Evolutionary conservation across 1,140 invertebrate genomes (phyloP), one percentile per base, ranked within the genome.

Genomic region (Rhyacophila brunnea): DNA sequence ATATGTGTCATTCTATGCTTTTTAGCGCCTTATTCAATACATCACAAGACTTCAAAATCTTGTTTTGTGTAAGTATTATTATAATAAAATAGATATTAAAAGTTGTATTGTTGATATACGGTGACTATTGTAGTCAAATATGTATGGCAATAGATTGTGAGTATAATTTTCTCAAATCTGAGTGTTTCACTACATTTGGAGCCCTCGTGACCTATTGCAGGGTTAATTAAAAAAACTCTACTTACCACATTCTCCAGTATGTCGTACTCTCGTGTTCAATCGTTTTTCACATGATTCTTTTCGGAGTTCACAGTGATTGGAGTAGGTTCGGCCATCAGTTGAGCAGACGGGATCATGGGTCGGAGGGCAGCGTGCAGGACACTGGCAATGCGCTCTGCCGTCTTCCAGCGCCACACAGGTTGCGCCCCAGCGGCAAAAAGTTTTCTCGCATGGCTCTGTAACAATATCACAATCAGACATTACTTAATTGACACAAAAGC

Each of bases 161-260:
- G n/a, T n/a, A n/a, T n/a, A n/a, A n/a, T n/a, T n/a, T n/a, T n/a
- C n/a, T n/a, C n/a, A n/a, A n/a, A n/a, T n/a, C n/a, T n/a, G n/a
- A n/a, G n/a, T n/a, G 23, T 28, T 28, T 28, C 3, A 28, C 23
- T 5, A 9, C 23, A 28, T 28, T 28, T 28, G 23, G 9, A 28
- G 23, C 9, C 3, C 23, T 28, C 9, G 23, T 5, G 9, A 28
- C 23, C 4, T 28, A 28, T 28, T 28, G 9, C n/a, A n/a, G n/a
- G 23, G 3, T 28, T 28, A 28, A 28, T 28, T 28, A 28, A 5
- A 28, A 28, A n/a, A n/a, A n/a, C n/a, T n/a, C 9, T 49, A 43
- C 88, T 87, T 75, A 92, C 90, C 85, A 73, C 92, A 95, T 68
- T 86, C 80, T 19, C 92, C 92, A 51, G 83, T 75, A 71, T 91